phyloP scores from a whole-genome alignment of 2,797 vertebrate species.

The Mionectes olivaceus region DNA sequence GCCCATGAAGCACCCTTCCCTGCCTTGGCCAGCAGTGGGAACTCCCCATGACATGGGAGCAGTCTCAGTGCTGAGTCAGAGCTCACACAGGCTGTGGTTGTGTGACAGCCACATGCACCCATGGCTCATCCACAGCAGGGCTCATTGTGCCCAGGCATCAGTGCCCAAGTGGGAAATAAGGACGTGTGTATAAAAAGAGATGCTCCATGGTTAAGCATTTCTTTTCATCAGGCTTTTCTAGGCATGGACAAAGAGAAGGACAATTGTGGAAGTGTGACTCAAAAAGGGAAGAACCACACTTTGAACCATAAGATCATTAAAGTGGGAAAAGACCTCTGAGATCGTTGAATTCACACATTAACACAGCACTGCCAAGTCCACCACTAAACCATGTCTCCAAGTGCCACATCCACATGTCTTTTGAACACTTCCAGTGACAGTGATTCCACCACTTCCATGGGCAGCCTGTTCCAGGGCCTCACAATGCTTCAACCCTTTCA shows the following conservation, averaged over 20 bases:
- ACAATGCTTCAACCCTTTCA: background rate
- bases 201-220: fast-evolving
- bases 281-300: too few species aligned
- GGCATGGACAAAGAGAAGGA: background rate
- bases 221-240: background rate
- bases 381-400: background rate
- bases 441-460: background rate
- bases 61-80: background rate
- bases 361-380: background rate
- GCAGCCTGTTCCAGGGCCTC: background rate
- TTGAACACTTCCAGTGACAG: background rate
- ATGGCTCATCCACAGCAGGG: background rate
- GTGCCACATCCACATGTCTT: background rate
- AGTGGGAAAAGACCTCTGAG: background rate
- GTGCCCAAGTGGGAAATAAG: fast-evolving
- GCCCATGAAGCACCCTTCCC: background rate
- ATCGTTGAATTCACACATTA: background rate
- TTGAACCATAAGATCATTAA: background rate
- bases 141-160: too few species aligned
- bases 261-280: fast-evolving
- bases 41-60: too few species aligned
- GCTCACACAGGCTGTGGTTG: background rate
- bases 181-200: fast-evolving
- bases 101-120: too few species aligned
- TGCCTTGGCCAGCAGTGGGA: background rate